phyloP scores from a whole-genome alignment of 2,113 vertebrate species.

The Platanista minor region DNA sequence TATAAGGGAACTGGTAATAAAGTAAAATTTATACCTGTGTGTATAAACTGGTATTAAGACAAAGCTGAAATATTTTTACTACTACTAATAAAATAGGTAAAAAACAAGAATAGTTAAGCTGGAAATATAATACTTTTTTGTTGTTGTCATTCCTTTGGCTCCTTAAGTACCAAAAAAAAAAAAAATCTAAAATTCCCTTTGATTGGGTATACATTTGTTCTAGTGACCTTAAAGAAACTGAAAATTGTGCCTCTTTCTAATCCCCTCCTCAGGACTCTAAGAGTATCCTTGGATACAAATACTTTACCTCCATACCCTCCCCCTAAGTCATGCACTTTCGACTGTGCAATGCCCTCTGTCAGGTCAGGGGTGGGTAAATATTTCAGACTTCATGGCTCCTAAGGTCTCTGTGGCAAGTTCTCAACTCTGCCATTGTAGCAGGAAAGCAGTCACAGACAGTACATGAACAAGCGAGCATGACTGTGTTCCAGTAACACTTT shows the following conservation, averaged over 20 bases:
- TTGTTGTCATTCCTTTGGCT: background rate
- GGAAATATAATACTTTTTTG: background rate
- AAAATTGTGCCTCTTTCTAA: background rate
- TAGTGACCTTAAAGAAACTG: background rate
- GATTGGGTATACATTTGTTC: background rate
- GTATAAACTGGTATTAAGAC: background rate
- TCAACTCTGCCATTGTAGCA: background rate
- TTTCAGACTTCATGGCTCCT: background rate
- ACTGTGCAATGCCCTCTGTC: background rate
- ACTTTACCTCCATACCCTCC: background rate
- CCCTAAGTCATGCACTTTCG: background rate
- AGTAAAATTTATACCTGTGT: background rate
- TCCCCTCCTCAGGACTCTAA: background rate
- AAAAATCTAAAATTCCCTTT: background rate
- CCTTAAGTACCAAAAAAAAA: background rate
- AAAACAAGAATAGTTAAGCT: background rate
- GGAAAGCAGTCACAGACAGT: background rate
- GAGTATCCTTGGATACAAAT: background rate
- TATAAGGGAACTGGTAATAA: background rate
- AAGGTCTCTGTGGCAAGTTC: background rate
- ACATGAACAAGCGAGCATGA: background rate
- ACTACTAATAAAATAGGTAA: slow-evolving; percentile 5
- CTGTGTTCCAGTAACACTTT: background rate
- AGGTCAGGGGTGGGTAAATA: background rate
- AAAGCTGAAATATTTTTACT: slow-evolving; percentile 23